Base-by-base conservation (phyloP, 2,113 vertebrate genomes). In the Rafetus swinhoei region DNA sequence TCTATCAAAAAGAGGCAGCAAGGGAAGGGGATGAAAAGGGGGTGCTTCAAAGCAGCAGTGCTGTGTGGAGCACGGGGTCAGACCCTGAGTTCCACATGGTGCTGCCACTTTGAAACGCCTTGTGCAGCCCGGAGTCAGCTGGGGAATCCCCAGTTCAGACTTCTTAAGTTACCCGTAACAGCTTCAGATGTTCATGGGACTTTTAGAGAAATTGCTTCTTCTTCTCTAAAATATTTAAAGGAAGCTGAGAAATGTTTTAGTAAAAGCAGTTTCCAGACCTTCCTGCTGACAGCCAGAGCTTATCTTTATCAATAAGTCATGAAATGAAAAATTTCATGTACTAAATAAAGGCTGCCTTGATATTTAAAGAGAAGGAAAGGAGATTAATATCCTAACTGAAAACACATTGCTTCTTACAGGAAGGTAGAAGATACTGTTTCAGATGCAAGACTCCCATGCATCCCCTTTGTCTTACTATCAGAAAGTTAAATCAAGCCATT, bases 401-500 rank as follows among this genome's bases (percentile, higher is more conserved):
- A 90, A 72, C 79, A 82, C 25, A 87, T 87, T 95, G 59, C 29
- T 79, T 85, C 3, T 9, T 77, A 25, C 54, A 92, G 24, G 59
- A 39, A 91, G 29, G 45, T 94, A 76, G 6, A 85, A 88, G 53
- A 88, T 86, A n/a, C n/a, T 81, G 93, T 24, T 81, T 90, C 32
- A 69, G 4, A 0, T 74, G 84, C 62, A 90, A 90, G 39, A 92
- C 60, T 90, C 27, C 35, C 93, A 27, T 4, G 45, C 57, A 82
- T 50, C 90, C 82, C 9, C 32, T 89, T 91, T 91, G 59, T 84
- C 93, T 52, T 52, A 29, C 53, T 94, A 82, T 82, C 65, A 89
- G 59, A 79, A 90, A 92, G 84, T 32, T 27, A 84, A 84, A 93
- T 65, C 80, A 94, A 85, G 29, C 82, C 59, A 86, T 81, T 90